Percentiles rank a stretch among this genome's conserved stretches.
These are phyloP conservation scores for Glomeris maerens DNA, from an alignment of 1,140 invertebrate species.

Conservation along the genomic window DNA sequence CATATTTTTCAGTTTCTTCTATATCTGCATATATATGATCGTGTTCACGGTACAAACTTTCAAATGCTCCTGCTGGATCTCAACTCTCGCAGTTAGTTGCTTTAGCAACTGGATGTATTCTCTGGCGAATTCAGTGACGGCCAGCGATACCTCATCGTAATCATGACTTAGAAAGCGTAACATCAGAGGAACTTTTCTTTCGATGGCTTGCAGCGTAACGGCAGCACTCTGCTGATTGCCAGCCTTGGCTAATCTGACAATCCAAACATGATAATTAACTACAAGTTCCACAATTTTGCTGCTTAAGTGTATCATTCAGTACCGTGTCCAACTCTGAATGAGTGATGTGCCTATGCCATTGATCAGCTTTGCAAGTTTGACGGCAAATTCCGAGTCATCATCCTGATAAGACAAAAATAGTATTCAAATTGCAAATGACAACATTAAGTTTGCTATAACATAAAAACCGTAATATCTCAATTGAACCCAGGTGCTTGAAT, in stretches of 20 bases:
- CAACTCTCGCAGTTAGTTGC: conserved; percentile 23
- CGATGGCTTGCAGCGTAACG: conserved; percentile 31
- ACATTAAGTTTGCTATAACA: no score
- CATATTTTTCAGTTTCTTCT: conserved; percentile 5
- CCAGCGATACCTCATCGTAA: conserved; percentile 41
- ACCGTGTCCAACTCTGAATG: conserved; percentile 33
- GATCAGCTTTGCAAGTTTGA: conserved; percentile 38
- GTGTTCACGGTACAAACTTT: conserved; percentile 27
- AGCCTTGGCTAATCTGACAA: conserved; percentile 28
- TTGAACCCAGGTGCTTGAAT: no score
- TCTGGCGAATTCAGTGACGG: conserved; percentile 37
- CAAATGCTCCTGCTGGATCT: conserved; percentile 28
- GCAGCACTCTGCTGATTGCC: conserved; percentile 25
- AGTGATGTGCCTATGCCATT: conserved; percentile 38
- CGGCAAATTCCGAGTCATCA: conserved; percentile 38
- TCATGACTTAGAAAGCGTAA: conserved; percentile 39
- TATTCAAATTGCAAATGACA: conserved; percentile 16
- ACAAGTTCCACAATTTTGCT: conserved; percentile 14
- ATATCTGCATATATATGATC: no score
- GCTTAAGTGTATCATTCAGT: conserved; percentile 23
- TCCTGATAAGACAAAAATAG: conserved; percentile 19
- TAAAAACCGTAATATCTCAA: no score
- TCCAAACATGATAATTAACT: conserved; percentile 6
- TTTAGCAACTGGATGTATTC: conserved; percentile 40
- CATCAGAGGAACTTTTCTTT: conserved; percentile 36